Evolutionary conservation across 2,888 invertebrate genomes (phyloP).

Genomic region (Amblyjoppa fuscipennis): DNA sequence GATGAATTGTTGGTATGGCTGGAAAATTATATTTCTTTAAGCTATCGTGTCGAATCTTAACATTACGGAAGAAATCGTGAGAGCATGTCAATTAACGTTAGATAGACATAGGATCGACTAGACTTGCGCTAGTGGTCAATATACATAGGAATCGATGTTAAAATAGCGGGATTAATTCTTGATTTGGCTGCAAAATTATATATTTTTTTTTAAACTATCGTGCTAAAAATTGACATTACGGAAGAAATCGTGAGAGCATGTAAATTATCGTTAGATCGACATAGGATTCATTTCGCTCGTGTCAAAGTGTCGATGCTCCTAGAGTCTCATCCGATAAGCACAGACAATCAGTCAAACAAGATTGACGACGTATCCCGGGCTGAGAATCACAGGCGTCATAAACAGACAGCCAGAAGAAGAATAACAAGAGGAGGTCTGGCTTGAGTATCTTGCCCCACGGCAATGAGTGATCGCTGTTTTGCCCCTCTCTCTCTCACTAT

Average conservation of each 20-base stretch:
- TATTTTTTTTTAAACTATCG: background rate
- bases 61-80: no score
- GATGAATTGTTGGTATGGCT: no score
- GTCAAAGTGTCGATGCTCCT: conserved; percentile 56
- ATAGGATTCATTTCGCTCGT: conserved; percentile 52
- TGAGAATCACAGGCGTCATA: conserved; percentile 35
- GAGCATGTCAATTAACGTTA: no score
- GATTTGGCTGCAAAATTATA: background rate
- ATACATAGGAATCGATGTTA: no score
- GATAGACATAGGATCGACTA: no score
- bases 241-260: background rate
- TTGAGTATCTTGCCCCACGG: conserved; percentile 63
- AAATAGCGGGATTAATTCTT: no score
- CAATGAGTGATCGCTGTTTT: conserved; percentile 59
- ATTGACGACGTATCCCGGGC: conserved; percentile 49
- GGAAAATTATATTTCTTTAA: no score
- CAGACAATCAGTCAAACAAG: conserved; percentile 50
- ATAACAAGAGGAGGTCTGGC: conserved; percentile 40
- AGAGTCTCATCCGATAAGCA: conserved; percentile 24
- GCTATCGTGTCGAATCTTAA: no score
- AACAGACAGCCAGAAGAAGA: conserved; percentile 45
- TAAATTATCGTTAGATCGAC: conserved; percentile 2
- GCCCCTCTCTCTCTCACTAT: background rate
- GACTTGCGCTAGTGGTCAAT: no score
- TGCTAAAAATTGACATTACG: background rate